These are phyloP conservation scores for Rhabdomys dilectus DNA, from an alignment of 2,113 vertebrate species.

Conservation along the genomic window DNA sequence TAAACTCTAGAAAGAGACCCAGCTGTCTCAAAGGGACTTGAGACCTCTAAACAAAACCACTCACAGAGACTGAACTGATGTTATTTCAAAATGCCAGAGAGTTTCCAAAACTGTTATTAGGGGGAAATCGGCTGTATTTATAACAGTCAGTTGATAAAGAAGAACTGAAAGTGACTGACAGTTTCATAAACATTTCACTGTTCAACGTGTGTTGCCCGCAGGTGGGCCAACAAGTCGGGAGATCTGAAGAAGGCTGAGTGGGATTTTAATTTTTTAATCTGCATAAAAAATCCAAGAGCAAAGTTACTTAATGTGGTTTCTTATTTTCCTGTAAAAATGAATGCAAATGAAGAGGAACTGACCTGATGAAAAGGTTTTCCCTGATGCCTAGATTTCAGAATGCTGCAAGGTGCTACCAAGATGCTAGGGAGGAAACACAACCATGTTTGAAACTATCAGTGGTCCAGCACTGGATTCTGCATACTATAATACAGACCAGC, in stretches of 20 bases:
- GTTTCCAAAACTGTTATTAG: slow-evolving; percentile 44
- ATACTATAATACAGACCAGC: neutral
- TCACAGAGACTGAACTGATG: neutral
- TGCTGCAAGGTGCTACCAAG: neutral
- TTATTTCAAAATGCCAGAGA: slow-evolving; percentile 40
- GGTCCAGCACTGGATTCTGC: neutral
- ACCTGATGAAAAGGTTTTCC: neutral
- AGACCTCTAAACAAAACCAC: neutral
- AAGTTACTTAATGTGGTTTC: neutral
- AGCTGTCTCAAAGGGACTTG: neutral
- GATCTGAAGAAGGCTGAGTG: neutral
- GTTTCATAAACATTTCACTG: neutral
- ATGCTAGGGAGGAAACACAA: neutral
- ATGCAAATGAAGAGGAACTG: neutral
- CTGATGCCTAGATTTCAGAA: neutral
- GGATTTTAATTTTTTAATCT: neutral
- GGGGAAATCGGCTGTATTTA: slow-evolving; percentile 46
- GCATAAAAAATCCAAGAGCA: slow-evolving; percentile 5
- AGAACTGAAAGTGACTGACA: slow-evolving; percentile 64
- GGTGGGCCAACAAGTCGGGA: neutral
- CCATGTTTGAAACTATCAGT: neutral
- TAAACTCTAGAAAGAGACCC: neutral
- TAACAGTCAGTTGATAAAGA: slow-evolving; percentile 49
- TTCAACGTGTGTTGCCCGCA: neutral
- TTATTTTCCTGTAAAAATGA: neutral